A percentile compares a stretch with the other conserved stretches of the same genome.
These are phyloP conservation scores for Montipora capitata DNA, from an alignment of 92 coral and sea anemone species.

Conservation along the genomic window DNA sequence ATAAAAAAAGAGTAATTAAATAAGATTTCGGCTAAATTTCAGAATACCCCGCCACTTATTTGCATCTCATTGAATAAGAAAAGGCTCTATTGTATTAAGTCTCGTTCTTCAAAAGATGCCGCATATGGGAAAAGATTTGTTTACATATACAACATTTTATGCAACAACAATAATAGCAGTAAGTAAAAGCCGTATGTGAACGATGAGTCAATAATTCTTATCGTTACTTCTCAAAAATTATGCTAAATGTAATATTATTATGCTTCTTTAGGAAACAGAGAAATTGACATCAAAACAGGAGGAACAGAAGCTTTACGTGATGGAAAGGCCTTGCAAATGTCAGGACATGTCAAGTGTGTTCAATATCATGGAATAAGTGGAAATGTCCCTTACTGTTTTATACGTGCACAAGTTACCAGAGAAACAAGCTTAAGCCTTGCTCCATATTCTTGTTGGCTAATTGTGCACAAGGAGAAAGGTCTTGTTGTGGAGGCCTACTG, in stretches of 20 bases:
- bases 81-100: too few relatives aligned
- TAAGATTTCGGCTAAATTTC: too few relatives aligned
- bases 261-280: background rate
- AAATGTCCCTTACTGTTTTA: constrained; percentile 39
- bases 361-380: constrained; percentile 33
- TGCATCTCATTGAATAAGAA: too few relatives aligned
- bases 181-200: too few relatives aligned
- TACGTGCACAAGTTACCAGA: constrained; percentile 16
- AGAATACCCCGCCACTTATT: too few relatives aligned
- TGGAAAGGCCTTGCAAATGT: constrained; percentile 41
- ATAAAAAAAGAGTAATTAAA: too few relatives aligned
- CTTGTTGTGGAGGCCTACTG: constrained; percentile 19
- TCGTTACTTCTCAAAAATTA: too few relatives aligned
- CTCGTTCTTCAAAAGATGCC: too few relatives aligned
- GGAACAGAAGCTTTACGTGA: constrained; percentile 34
- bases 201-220: too few relatives aligned
- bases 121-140: too few relatives aligned
- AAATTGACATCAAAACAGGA: constrained; percentile 22
- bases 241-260: background rate
- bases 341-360: constrained; percentile 31
- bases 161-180: too few relatives aligned
- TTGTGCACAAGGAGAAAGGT: constrained; percentile 25
- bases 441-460: constrained; percentile 18
- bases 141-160: too few relatives aligned
- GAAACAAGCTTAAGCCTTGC: constrained; percentile 7